Conservation (phyloP, 2,113 vertebrate species). For the Trematomus loennbergii region DNA sequence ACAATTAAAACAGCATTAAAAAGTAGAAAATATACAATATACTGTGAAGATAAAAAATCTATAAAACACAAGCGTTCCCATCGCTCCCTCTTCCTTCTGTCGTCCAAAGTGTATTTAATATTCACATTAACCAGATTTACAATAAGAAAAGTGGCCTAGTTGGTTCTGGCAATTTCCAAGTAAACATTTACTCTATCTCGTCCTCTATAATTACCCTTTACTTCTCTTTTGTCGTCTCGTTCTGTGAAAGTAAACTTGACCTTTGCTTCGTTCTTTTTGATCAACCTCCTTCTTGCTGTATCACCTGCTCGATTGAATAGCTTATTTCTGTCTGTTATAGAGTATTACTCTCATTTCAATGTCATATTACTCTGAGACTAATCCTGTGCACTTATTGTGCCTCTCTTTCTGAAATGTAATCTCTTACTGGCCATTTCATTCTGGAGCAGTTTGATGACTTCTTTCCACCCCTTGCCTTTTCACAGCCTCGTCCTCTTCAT, state of each 20-base stretch:
- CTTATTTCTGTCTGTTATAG: not conserved
- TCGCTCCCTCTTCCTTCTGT: not conserved
- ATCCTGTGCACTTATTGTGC: not conserved
- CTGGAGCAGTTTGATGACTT: not conserved
- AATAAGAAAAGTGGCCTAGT: not conserved
- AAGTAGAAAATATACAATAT: no score
- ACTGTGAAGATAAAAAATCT: no score
- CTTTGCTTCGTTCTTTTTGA: not conserved
- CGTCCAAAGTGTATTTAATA: not conserved
- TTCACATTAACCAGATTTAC: not conserved
- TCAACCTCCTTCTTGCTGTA: not conserved
- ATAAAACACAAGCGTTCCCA: not conserved
- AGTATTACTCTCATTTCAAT: slow-evolving; percentile 10
- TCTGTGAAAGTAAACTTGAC: not conserved
- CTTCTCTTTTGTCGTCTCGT: not conserved
- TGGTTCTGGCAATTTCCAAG: not conserved
- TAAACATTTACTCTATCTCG: no score
- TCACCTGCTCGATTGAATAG: not conserved
- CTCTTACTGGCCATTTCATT: not conserved
- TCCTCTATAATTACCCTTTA: not conserved
- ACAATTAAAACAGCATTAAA: no score
- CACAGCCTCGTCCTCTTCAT: not conserved
- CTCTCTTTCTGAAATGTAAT: not conserved
- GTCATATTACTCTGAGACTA: slow-evolving; percentile 13
- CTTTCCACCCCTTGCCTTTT: not conserved